Evolutionary conservation across 2,797 vertebrate species (phyloP).

Genomic region (Paguma larvata): DNA sequence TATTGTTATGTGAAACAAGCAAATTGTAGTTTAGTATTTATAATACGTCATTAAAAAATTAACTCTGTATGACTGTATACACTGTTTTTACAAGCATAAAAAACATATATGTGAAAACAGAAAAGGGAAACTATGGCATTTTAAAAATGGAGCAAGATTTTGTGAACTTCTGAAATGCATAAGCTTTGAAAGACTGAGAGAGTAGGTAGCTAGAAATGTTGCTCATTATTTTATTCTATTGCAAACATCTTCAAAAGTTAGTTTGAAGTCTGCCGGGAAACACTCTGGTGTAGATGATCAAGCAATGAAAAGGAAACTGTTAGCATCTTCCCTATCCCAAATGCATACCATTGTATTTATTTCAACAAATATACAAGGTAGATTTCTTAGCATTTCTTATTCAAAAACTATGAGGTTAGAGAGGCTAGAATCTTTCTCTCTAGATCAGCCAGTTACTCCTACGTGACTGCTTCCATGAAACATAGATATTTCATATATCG

Average conservation of each 20-base stretch:
- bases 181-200: constrained; percentile 60
- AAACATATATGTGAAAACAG: background rate
- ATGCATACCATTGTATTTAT: constrained; percentile 42
- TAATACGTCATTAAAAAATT: constrained; percentile 7
- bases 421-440: background rate
- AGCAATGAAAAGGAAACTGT: constrained; percentile 34
- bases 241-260: constrained; percentile 69
- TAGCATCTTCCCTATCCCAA: constrained; percentile 33
- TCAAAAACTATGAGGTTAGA: constrained; percentile 17
- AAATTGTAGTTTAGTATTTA: constrained; percentile 17
- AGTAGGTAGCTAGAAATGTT: constrained; percentile 45
- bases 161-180: constrained; percentile 36
- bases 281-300: constrained; percentile 60
- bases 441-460: constrained; percentile 20
- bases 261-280: constrained; percentile 60
- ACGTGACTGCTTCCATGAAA: background rate
- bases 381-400: constrained; percentile 48
- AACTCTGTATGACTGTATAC: background rate
- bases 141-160: constrained; percentile 36
- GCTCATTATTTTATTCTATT: constrained; percentile 70
- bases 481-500: constrained; percentile 52
- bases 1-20: constrained; percentile 1
- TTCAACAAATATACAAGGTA: constrained; percentile 65
- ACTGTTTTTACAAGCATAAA: background rate
- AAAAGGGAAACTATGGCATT: constrained; percentile 47